phyloP scores from a whole-genome alignment of 1,140 invertebrate genomes.

The Acromyrmex heyeri region DNA sequence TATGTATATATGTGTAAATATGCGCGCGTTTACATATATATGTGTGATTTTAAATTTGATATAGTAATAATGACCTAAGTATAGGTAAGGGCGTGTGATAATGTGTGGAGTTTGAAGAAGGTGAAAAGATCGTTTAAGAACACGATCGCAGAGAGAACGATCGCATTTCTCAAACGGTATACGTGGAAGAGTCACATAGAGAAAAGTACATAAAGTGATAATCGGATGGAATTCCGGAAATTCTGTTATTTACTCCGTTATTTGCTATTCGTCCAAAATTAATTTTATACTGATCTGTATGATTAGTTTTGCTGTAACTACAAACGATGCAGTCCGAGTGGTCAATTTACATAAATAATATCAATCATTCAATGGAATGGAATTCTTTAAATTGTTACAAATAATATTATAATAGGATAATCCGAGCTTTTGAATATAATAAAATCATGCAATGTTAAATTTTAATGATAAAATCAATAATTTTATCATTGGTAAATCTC shows the following conservation, averaged over 20 bases:
- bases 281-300: background rate
- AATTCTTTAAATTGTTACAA: background rate
- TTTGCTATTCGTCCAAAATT: background rate
- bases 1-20: no score
- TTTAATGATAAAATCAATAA: background rate
- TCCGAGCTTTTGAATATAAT: background rate
- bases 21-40: background rate
- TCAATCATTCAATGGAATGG: background rate
- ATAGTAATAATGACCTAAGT: conserved; percentile 9
- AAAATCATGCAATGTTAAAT: background rate
- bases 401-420: background rate
- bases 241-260: conserved; percentile 3
- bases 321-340: background rate
- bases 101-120: conserved; percentile 6
- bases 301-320: conserved; percentile 6
- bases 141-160: background rate
- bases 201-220: conserved; percentile 28
- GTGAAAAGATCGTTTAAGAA: conserved; percentile 34
- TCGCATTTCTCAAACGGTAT: conserved; percentile 12
- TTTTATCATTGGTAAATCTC: background rate
- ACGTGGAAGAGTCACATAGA: conserved; percentile 20
- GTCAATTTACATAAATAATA: conserved; percentile 2
- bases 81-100: conserved; percentile 20
- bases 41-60: background rate
- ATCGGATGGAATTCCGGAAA: background rate